Percentiles rank a stretch among this genome's conserved stretches.
Conservation (phyloP, 2,888 invertebrate genomes). For the Helicoverpa assulta region DNA sequence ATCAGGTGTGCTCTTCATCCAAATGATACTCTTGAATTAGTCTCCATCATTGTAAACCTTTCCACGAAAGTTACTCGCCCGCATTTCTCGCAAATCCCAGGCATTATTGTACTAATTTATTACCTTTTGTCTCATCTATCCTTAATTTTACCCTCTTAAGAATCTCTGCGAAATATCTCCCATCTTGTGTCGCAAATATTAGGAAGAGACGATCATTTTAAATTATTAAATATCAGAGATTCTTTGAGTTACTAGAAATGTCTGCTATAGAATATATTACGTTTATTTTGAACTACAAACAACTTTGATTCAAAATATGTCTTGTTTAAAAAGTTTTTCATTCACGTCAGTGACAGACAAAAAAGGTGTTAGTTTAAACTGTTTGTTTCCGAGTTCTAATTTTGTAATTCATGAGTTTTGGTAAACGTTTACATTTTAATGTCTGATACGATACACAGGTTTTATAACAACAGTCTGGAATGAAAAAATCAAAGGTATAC, state of each 20-base stretch:
- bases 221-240: constrained; percentile 17
- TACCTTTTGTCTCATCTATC: constrained; percentile 32
- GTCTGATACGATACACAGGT: neutral
- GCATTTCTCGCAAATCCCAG: constrained; percentile 19
- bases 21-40: constrained; percentile 12
- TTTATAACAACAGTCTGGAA: neutral
- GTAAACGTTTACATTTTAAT: constrained; percentile 2
- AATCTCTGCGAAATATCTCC: constrained; percentile 22
- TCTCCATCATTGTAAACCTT: constrained; percentile 1
- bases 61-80: constrained; percentile 10
- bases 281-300: neutral
- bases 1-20: neutral
- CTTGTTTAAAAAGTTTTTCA: constrained; percentile 1
- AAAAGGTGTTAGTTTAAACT: neutral
- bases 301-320: constrained; percentile 6
- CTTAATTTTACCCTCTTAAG: constrained; percentile 30
- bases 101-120: constrained; percentile 37
- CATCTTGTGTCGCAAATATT: constrained; percentile 15
- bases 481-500: neutral
- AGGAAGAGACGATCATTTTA: constrained; percentile 23
- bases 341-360: neutral
- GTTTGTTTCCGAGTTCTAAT: constrained; percentile 9
- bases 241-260: neutral
- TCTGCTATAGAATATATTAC: neutral
- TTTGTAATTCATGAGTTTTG: neutral